phyloP scores from a whole-genome alignment of 2,888 invertebrate species.

The Hemistola chrysoprasaria region DNA sequence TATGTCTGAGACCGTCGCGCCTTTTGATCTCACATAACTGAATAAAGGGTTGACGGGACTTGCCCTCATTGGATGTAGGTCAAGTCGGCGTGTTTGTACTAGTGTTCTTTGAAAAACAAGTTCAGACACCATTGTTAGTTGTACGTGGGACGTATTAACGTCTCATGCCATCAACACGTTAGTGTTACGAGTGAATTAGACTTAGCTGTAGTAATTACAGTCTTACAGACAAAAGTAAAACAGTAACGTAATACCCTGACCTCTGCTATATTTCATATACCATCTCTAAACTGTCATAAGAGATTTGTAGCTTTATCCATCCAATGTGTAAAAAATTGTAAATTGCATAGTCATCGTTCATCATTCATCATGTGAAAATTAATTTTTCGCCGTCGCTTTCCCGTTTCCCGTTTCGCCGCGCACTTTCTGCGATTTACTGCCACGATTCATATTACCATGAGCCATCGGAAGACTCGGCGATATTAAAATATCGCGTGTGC shows the following conservation, averaged over 20 bases:
- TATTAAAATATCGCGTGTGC: slow-evolving; percentile 49
- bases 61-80: slow-evolving; percentile 26
- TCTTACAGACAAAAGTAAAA: no score
- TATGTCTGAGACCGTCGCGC: slow-evolving; percentile 38
- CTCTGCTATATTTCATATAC: slow-evolving; percentile 6
- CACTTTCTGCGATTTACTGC: slow-evolving; percentile 68
- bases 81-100: slow-evolving; percentile 9
- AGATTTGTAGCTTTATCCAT: slow-evolving; percentile 30
- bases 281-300: slow-evolving; percentile 28
- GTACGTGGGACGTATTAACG: no score
- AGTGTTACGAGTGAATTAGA: no score
- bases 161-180: no score
- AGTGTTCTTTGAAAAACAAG: slow-evolving; percentile 10
- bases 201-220: no score
- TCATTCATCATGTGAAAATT: slow-evolving; percentile 78
- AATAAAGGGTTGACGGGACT: slow-evolving; percentile 44
- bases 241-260: neutral
- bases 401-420: slow-evolving; percentile 53
- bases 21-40: slow-evolving; percentile 54
- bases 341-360: slow-evolving; percentile 74
- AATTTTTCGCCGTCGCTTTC: slow-evolving; percentile 67
- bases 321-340: slow-evolving; percentile 56
- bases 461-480: slow-evolving; percentile 51
- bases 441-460: slow-evolving; percentile 56
- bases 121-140: slow-evolving; percentile 1